Conservation (phyloP, 2,888 invertebrate species). For the Endotricha flammealis region DNA sequence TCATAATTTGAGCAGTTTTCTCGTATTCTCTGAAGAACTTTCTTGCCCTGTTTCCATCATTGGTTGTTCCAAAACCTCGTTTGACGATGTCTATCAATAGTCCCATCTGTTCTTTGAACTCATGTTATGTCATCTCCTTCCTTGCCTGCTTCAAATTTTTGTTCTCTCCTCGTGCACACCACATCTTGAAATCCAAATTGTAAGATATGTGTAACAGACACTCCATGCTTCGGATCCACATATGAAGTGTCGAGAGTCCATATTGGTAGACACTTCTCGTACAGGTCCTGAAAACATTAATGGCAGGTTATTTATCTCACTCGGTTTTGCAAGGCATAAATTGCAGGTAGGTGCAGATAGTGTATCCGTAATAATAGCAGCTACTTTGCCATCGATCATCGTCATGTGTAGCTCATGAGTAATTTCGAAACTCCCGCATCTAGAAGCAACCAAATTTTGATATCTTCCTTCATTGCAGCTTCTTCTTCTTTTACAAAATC, state of each 20-base stretch:
- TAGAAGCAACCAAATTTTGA: slow-evolving; percentile 1
- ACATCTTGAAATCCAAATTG: slow-evolving; percentile 12
- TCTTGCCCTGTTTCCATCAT: slow-evolving; percentile 4
- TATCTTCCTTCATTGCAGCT: slow-evolving; percentile 2
- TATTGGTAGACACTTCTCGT: slow-evolving; percentile 6
- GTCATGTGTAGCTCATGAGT: slow-evolving; percentile 4
- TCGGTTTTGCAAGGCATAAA: slow-evolving; percentile 2
- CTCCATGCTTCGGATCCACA: slow-evolving; percentile 15
- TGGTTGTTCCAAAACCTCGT: slow-evolving; percentile 1
- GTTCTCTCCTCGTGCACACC: slow-evolving; percentile 7
- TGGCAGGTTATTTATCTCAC: slow-evolving; percentile 1
- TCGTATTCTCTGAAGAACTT: slow-evolving; percentile 3
- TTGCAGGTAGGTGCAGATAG: slow-evolving; percentile 2
- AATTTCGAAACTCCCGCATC: slow-evolving; percentile 1
- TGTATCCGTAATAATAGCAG: background rate
- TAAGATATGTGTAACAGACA: slow-evolving; percentile 13
- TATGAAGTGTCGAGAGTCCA: slow-evolving; percentile 12
- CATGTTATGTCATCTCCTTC: background rate
- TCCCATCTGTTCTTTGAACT: background rate
- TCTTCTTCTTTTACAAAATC: background rate
- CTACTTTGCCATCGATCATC: slow-evolving; percentile 4
- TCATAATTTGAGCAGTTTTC: slow-evolving; percentile 3
- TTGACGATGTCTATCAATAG: background rate
- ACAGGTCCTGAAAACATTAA: slow-evolving; percentile 2
- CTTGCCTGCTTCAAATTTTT: slow-evolving; percentile 4